Evolutionary conservation across 2,888 invertebrate species (phyloP).

Genomic region (Xanthia icteritia): DNA sequence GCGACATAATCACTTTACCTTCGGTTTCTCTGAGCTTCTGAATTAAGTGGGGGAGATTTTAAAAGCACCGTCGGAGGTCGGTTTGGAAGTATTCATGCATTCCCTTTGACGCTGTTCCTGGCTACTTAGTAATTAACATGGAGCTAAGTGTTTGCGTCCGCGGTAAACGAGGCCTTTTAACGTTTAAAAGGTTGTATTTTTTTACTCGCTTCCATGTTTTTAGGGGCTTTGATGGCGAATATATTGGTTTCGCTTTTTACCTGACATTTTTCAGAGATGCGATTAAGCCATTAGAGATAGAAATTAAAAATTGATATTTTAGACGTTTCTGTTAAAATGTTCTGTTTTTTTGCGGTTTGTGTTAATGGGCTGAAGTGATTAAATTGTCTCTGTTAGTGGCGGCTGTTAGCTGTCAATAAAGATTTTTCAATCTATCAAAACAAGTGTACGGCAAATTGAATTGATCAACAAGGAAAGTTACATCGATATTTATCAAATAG

Average conservation of each 20-base stretch:
- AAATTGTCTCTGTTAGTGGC: constrained; percentile 22
- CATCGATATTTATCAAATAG: constrained; percentile 18
- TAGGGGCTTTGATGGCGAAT: constrained; percentile 85
- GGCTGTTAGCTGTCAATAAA: constrained; percentile 8
- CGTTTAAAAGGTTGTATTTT: constrained; percentile 87
- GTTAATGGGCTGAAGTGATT: constrained; percentile 23
- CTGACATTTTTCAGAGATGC: constrained; percentile 82
- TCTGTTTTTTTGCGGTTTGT: constrained; percentile 41
- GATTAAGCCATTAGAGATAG: constrained; percentile 80
- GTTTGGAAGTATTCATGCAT: constrained; percentile 89
- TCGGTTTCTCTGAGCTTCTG: constrained; percentile 86
- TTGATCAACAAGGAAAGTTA: constrained; percentile 14
- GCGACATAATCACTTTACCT: constrained; percentile 88
- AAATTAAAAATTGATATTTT: constrained; percentile 69
- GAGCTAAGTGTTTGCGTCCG: constrained; percentile 90
- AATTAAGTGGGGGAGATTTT: constrained; percentile 88
- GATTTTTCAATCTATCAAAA: constrained; percentile 29
- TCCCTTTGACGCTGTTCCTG: constrained; percentile 89
- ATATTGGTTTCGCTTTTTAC: constrained; percentile 86
- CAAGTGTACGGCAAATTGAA: constrained; percentile 16
- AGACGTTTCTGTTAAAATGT: constrained; percentile 49
- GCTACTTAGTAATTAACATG: constrained; percentile 90
- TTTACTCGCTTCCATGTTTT: constrained; percentile 83
- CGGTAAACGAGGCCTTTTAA: constrained; percentile 90
- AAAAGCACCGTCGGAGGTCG: constrained; percentile 87